Base-by-base conservation (phyloP, 2,888 invertebrate species). In the Tetramorium bicarinatum region DNA sequence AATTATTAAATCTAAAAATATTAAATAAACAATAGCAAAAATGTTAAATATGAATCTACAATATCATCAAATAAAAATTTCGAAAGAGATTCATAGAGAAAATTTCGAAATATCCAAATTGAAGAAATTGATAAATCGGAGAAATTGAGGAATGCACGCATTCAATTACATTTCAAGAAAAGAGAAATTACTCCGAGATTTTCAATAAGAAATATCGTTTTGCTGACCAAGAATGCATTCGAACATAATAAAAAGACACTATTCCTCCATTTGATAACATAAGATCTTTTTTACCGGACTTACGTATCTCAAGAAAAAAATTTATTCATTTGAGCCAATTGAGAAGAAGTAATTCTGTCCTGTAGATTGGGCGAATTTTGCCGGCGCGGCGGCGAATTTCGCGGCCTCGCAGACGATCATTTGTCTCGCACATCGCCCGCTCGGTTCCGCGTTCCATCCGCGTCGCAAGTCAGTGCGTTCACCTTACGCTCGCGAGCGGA, bases 391-490 rank as follows among this genome's bases (percentile, higher is more conserved):
- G 41, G 25, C 77, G 77, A n/a, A 76, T 79, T 79, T 79, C 90
- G 93, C 90, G 91, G 91, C 89, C 87, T 89, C 88, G 92, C 89
- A 92, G 92, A 92, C 93, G 91, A 92, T 93, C 92, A 94, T 94
- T 94, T 94, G 93, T 94, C 93, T 93, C 92, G 87, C 89, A 91
- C 91, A 93, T 93, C 91, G 92, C 89, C 87, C 90, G 87, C 90
- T 86, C 90, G 90, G 93, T 94, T 94, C 94, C 94, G 94, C 93
- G 93, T 94, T 94, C 94, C 93, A 92, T 91, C 91, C 87, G 90
- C 94, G 92, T 93, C 93, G 92, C 93, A 91, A 92, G 91, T 89
- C 91, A 92, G 94, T 94, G 92, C 94, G 92, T 94, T 94, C 94
- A 94, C 94, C 94, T 94, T 93, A 91, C 88, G 71, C 89, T 88